Conservation (phyloP, 2,888 invertebrate genomes). For the Ypsolopha scabrella region DNA sequence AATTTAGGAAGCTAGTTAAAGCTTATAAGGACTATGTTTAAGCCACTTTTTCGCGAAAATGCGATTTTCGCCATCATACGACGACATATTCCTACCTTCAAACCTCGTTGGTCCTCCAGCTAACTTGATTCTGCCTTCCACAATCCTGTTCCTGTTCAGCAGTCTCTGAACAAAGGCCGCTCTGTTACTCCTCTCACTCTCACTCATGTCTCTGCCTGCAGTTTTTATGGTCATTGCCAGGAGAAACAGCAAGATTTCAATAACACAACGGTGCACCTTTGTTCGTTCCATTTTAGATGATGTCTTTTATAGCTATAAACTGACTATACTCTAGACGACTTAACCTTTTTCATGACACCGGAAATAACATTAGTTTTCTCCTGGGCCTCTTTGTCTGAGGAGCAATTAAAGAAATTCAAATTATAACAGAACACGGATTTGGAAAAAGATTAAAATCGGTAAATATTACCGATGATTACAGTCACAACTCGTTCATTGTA, state of each 20-base stretch:
- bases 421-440: too few relatives aligned
- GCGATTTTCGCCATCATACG: too few relatives aligned
- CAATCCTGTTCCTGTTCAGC: slow-evolving; percentile 76
- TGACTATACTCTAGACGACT: too few relatives aligned
- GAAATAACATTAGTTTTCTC: background rate
- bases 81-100: slow-evolving; percentile 82
- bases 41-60: too few relatives aligned
- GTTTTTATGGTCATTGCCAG: slow-evolving; percentile 17
- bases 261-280: slow-evolving; percentile 8
- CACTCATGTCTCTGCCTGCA: slow-evolving; percentile 35
- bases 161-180: slow-evolving; percentile 76
- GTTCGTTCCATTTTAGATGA: background rate
- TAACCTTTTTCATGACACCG: background rate
- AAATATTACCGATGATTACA: too few relatives aligned
- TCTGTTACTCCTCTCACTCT: slow-evolving; percentile 41
- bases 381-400: too few relatives aligned
- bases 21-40: too few relatives aligned
- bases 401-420: too few relatives aligned
- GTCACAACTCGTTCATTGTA: too few relatives aligned
- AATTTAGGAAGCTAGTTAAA: too few relatives aligned
- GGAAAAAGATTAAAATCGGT: too few relatives aligned
- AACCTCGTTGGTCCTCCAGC: slow-evolving; percentile 76
- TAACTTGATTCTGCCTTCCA: slow-evolving; percentile 80
- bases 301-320: background rate
- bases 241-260: slow-evolving; percentile 14